Percentiles rank a stretch among this genome's conserved stretches.
phyloP scores from a whole-genome alignment of 2,888 invertebrate genomes.

The Andrena fulva region DNA sequence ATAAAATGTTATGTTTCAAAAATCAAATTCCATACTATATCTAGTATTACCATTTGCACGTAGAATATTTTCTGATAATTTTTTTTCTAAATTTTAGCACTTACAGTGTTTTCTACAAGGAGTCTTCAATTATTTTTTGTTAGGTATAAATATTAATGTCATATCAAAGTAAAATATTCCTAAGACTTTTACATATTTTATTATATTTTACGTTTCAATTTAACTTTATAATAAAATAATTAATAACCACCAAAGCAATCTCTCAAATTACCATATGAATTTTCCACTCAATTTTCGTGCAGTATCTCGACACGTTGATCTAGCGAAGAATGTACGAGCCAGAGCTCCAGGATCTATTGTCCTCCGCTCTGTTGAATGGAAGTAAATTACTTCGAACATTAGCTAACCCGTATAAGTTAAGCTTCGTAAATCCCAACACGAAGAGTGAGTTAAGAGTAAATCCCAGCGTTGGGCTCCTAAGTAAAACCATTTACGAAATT shows the following conservation, averaged over 20 bases:
- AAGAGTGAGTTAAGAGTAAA: conserved; percentile 24
- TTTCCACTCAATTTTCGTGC: background rate
- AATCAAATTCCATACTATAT: no score
- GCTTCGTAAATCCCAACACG: conserved; percentile 23
- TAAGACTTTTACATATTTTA: no score
- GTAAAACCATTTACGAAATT: conserved; percentile 17
- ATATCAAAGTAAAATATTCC: no score
- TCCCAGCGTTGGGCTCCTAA: background rate
- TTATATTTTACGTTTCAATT: background rate
- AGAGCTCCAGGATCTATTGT: conserved; percentile 17
- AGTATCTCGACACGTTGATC: conserved; percentile 2
- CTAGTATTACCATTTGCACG: no score
- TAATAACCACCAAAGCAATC: background rate
- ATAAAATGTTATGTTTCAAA: no score
- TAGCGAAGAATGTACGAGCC: conserved; percentile 3
- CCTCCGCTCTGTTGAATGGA: conserved; percentile 23
- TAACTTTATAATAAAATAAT: background rate
- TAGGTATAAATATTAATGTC: no score
- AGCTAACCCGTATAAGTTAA: conserved; percentile 22
- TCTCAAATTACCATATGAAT: background rate
- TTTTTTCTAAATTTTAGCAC: no score
- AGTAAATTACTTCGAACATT: conserved; percentile 26
- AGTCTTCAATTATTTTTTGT: no score
- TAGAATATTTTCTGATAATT: no score
- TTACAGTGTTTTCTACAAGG: no score